Evolutionary conservation across 2,888 invertebrate species (phyloP), one percentile per base, ranked within the genome.

Genomic region (Cryptophagus acutangulus): DNA sequence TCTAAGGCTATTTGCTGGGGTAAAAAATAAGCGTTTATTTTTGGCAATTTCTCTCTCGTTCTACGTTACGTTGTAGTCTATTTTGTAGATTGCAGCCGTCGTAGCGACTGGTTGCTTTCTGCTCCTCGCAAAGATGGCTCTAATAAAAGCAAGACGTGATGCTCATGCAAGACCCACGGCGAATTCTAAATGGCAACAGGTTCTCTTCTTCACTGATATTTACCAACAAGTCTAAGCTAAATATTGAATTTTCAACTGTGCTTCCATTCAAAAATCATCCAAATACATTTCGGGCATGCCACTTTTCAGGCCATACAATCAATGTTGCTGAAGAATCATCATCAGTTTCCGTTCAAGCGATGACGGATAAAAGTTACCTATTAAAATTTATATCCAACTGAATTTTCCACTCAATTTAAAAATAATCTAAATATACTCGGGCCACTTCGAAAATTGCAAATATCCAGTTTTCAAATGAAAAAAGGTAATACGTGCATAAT

Each of bases 181-280:
- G 63, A 64, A 65, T 63, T 62, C 62, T 61, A 63, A 66, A 63
- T 63, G 59, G 64, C 65, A 66, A 66, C 66, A 65, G 65, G 66
- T 66, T 58, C 52, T 52, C 54, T 50, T 50, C 48, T 26, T 13
- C 41, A 36, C 52, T 48, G 56, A 49, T 59, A 59, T 59, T 57
- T 59, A 59, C 59, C 57, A 56, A 58, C 58, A 57, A 57, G 51
- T 54, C 49, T 36, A 45, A 49, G 55, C 51, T 51, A 52, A 51
- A 61, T 62, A 63, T 62, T 62, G 62, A 63, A 63, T 63, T 62
- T 58, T 59, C 57, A 61, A 58, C 59, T 44, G 37, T 42, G 38
- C 45, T 35, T 33, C 33, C 29, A 36, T 17, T 17, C 18, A 43
- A n/a, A 14, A n/a, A n/a, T n/a, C n/a, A n/a, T n/a, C n/a, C n/a